Evolutionary conservation across 2,113 vertebrate species (phyloP).

Genomic region (Climacteris rufus): DNA sequence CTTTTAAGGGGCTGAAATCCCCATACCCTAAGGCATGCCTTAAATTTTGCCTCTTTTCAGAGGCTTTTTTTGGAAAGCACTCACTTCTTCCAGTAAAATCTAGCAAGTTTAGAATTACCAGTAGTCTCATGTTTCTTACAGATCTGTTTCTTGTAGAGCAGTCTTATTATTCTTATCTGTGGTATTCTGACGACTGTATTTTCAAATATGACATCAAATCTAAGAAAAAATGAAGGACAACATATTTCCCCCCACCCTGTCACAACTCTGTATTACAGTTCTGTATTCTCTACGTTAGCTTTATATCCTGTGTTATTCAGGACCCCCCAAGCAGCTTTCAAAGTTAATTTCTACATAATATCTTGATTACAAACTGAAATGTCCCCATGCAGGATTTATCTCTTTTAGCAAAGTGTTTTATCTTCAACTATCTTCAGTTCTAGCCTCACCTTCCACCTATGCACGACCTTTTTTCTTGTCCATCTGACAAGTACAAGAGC

Average conservation of each 20-base stretch:
- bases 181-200: neutral
- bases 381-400: neutral
- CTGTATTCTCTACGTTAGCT: neutral
- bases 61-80: neutral
- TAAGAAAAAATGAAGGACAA: neutral
- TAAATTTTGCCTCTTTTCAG: conserved; percentile 6
- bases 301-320: neutral
- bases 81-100: neutral
- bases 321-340: neutral
- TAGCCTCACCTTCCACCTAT: neutral
- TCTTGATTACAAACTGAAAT: conserved; percentile 17
- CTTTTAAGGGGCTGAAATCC: conserved; percentile 50
- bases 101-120: neutral
- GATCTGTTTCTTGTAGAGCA: neutral
- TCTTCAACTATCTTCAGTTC: neutral
- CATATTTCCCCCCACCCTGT: neutral
- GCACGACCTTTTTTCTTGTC: conserved; percentile 34
- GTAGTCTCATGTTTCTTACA: neutral
- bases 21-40: conserved; percentile 30
- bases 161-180: neutral
- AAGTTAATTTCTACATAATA: conserved; percentile 34
- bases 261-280: neutral
- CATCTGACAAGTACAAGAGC: conserved; percentile 43
- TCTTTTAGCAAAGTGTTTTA: neutral
- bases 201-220: neutral